Evolutionary conservation across 37 sponge, comb jelly and placozoan species (phyloP), one percentile per base, ranked within the genome.

Genomic region (Spongia lamella): DNA sequence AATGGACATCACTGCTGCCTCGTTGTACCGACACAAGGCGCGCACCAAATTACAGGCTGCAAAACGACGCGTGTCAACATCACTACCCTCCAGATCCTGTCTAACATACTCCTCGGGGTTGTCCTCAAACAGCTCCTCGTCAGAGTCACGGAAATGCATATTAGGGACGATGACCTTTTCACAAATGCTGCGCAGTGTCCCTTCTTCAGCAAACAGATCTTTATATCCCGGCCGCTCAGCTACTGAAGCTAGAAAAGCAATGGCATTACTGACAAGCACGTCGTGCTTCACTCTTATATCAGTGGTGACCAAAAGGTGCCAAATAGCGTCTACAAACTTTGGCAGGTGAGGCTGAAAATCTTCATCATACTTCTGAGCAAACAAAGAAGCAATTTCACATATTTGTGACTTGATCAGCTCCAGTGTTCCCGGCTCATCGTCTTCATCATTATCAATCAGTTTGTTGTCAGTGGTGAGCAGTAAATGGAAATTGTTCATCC

Each of bases 361-460:
- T 24, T 95, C 96, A 54, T 95, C 99, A 61, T 94, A 98, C 51
- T 98, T 98, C 79, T 98, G 99, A 21, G 99, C 99, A 84, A 96
- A 95, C 77, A 98, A 86, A 26, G 83, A 77, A 27, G 83, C 84
- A 20, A 86, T 76, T 25, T 85, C 86, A 39, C 96, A 98, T 38
- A 98, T 90, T 61, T 98, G 96, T 6, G 99, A 88, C 83, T 90
- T 92, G 33, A 92, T 65, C 53, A 84, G 70, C 83, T 98, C 96
- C 58, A 95, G 84, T 22, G 88, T 87, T 15, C 96, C 96, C 2
- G 89, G 70, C 25, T 92, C 96, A 4, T 90, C 87, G 55, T 95
- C 99, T 7, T 73, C 88, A 27, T 91, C 91, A 15, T 92, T 89
- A 37, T 91, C 86, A 15, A 94, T 63, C 50, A 94, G 84, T 59